Conservation (phyloP, 2,113 vertebrate genomes). For the Lophius piscatorius region DNA sequence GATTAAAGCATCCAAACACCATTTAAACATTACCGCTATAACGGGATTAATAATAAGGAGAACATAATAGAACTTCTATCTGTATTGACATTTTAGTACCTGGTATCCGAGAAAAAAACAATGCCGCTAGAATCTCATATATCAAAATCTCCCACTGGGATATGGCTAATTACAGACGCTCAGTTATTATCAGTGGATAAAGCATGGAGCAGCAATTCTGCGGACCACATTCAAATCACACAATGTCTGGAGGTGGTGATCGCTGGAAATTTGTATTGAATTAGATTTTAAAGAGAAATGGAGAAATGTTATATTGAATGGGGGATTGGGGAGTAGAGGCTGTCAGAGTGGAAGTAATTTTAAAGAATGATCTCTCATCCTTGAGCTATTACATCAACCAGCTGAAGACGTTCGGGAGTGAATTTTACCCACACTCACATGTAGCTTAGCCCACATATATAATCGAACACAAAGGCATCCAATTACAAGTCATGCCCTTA, state of each 20-base stretch:
- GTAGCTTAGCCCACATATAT: neutral
- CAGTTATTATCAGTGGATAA: constrained; percentile 53
- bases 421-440: neutral
- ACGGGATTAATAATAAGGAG: constrained; percentile 17
- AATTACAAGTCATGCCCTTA: neutral
- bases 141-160: constrained; percentile 45
- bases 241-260: constrained; percentile 32
- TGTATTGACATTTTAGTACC: constrained; percentile 21
- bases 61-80: neutral
- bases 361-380: constrained; percentile 45
- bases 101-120: constrained; percentile 44
- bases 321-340: constrained; percentile 50
- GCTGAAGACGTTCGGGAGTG: neutral
- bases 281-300: constrained; percentile 31
- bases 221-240: constrained; percentile 37
- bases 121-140: constrained; percentile 52
- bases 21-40: neutral
- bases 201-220: constrained; percentile 23
- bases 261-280: constrained; percentile 33
- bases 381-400: constrained; percentile 12
- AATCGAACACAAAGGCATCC: neutral
- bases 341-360: constrained; percentile 43
- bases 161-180: constrained; percentile 56
- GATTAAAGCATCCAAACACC: constrained; percentile 31
- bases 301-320: constrained; percentile 41